Evolutionary conservation across 2,888 invertebrate genomes (phyloP), one percentile per base, ranked within the genome.

Genomic region (Melieria crassipennis): DNA sequence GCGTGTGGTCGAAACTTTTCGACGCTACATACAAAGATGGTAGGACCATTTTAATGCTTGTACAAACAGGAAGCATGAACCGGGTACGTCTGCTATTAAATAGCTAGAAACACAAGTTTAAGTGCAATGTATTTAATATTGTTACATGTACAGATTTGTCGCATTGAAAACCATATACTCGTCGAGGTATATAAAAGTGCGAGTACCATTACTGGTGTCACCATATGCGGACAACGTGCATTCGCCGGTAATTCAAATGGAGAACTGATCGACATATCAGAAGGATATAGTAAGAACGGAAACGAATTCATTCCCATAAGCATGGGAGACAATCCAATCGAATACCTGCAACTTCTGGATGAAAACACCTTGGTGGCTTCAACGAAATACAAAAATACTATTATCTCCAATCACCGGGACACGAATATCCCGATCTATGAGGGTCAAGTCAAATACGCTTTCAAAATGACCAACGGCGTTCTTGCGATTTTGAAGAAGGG

Each of bases 181-280:
- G 71, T 81, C 7, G 65, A 75, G 48, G 81, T 83, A 1, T 63
- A 75, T 5, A 75, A 79, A 48, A 68, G 70, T 7, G 68, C 76
- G 0, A 70, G 69, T 30, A 63, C 72, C 42, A 83, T 86, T 11
- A 84, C 82, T 16, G 80, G 84, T 13, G 78, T 83, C 43, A 77
- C 80, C 48, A 68, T 69, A 30, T 78, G 68, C 43, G 73, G 79
- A 16, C 72, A 78, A 1, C 76, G 76, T 4, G 80, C 82, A 9
- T 82, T 79, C 72, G 80, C 80, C 5, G 86, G 83, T 7, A 83
- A 83, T 70, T 77, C 79, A 48, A 81, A 83, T 76, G 86, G 87
- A 5, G 70, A 63, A 3, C 79, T 86, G 7, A 80, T 80, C 46
- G 79, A 85, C 74, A 60, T 65, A 3, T 77, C 79, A 43, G 69